A percentile compares a stretch with the other conserved stretches of the same genome.
Evolutionary conservation across 2,113 vertebrate species (phyloP).

Genomic region (Aphelocoma coerulescens): DNA sequence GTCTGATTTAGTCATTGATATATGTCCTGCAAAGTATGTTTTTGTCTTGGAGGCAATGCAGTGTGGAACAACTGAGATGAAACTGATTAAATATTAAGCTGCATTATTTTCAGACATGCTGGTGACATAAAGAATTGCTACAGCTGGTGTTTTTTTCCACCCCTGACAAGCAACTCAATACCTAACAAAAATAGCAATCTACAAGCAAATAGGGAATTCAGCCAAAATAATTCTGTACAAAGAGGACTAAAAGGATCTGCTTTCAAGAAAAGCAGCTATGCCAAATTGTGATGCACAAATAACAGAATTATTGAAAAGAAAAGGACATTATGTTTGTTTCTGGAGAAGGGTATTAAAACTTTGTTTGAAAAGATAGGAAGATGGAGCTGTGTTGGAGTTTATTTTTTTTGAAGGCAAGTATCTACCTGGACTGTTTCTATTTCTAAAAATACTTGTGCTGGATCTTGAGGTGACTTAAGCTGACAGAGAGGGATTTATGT

Average conservation of each 20-base stretch:
- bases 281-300: neutral
- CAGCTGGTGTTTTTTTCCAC: neutral
- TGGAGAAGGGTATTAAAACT: neutral
- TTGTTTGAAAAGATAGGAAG: neutral
- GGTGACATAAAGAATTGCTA: neutral
- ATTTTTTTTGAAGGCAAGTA: neutral
- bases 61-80: neutral
- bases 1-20: neutral
- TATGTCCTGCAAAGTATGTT: neutral
- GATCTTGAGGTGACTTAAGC: neutral
- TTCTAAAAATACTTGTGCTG: neutral
- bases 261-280: neutral
- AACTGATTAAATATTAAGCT: neutral
- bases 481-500: neutral
- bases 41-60: neutral
- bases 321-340: neutral
- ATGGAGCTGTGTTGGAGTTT: neutral
- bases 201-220: neutral
- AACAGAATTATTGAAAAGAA: slow-evolving; percentile 4
- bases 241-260: neutral
- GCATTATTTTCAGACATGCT: neutral
- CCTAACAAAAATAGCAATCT: neutral
- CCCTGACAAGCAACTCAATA: neutral
- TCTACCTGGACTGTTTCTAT: neutral
- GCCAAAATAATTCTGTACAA: neutral